Percentiles rank a stretch among this genome's conserved stretches.
Conservation (phyloP, 2,888 invertebrate species). For the Callosobruchus maculatus region DNA sequence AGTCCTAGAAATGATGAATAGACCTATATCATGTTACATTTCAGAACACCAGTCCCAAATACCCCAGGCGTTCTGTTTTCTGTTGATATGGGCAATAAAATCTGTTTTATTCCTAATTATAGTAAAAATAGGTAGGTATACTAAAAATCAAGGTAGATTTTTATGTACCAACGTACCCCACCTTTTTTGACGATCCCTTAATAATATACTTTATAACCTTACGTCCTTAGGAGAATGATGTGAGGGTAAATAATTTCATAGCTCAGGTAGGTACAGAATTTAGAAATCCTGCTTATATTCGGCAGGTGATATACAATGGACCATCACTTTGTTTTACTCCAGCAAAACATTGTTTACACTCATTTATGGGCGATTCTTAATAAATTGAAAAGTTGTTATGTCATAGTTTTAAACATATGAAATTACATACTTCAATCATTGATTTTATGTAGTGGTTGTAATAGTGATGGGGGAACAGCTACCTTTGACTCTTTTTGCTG, state of each 20-base stretch:
- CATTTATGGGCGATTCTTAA: too few species aligned
- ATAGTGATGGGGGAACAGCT: too few species aligned
- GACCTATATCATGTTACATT: too few species aligned
- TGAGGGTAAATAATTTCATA: background rate
- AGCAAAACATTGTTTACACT: too few species aligned
- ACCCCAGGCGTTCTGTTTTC: background rate
- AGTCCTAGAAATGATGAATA: too few species aligned
- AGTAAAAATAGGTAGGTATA: background rate
- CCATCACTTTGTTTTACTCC: background rate
- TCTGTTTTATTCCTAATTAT: background rate
- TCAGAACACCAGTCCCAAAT: background rate
- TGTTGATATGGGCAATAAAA: background rate
- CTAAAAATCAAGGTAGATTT: background rate
- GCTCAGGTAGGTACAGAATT: background rate
- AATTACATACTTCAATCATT: too few species aligned
- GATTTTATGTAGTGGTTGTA: too few species aligned
- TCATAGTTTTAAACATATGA: too few species aligned
- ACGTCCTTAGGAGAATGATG: background rate
- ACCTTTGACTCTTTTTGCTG: too few species aligned
- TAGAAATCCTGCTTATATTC: background rate
- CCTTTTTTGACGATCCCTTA: background rate
- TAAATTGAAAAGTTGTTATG: too few species aligned
- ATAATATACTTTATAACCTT: background rate
- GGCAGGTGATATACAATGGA: background rate
- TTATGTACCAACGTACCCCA: background rate